Evolutionary conservation across 2,113 vertebrate species (phyloP).

Genomic region (Halcyon senegalensis): DNA sequence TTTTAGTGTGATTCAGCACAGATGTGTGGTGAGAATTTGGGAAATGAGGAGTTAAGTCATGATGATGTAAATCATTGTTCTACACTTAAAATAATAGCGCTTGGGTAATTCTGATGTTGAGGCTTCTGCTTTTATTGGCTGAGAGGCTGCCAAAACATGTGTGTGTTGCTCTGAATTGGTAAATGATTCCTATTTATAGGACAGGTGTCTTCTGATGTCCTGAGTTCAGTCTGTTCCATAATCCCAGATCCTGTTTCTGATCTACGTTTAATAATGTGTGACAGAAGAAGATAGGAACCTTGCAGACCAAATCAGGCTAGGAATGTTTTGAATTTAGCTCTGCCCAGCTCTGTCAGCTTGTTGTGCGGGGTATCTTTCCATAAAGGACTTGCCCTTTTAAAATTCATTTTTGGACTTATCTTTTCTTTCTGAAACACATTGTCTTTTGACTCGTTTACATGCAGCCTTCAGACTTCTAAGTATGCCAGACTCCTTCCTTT

Average conservation of each 20-base stretch:
- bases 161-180: slow-evolving; percentile 61
- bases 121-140: slow-evolving; percentile 63
- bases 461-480: not conserved
- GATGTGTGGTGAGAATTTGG: not conserved
- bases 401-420: not conserved
- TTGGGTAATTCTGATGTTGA: slow-evolving; percentile 39
- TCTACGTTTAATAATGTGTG: slow-evolving; percentile 68
- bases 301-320: slow-evolving; percentile 27
- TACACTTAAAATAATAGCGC: slow-evolving; percentile 4
- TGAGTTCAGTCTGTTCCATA: slow-evolving; percentile 42
- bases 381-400: not conserved
- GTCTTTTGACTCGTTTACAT: not conserved
- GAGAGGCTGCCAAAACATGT: slow-evolving; percentile 62
- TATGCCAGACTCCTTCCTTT: not conserved
- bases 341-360: not conserved
- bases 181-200: slow-evolving; percentile 70
- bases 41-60: slow-evolving; percentile 45
- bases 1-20: not conserved
- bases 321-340: slow-evolving; percentile 46
- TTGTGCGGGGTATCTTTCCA: not conserved
- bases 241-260: slow-evolving; percentile 67
- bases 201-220: slow-evolving; percentile 68
- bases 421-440: not conserved
- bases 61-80: slow-evolving; percentile 30
- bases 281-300: slow-evolving; percentile 63